phyloP scores from a whole-genome alignment of 2,113 vertebrate species.

The Athene noctua region DNA sequence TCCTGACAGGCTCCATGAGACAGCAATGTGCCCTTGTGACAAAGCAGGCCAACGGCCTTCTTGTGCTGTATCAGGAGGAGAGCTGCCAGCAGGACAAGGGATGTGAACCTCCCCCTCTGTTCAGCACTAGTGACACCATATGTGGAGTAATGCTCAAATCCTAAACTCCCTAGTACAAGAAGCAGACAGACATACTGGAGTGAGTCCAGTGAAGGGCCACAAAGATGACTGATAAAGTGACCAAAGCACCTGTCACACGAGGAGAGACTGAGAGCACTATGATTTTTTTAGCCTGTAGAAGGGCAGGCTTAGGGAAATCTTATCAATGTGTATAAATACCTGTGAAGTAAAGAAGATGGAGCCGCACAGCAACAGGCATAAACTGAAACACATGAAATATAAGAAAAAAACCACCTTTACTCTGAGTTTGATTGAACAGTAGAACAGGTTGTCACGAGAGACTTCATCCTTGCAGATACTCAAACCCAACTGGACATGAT shows the following conservation, averaged over 20 bases:
- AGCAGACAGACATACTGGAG: not conserved
- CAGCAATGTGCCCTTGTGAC: not conserved
- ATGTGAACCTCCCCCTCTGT: not conserved
- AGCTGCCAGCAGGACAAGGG: not conserved
- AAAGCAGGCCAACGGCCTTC: not conserved
- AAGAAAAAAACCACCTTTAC: not conserved
- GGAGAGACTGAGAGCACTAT: not conserved
- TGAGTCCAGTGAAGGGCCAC: not conserved
- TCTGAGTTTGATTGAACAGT: not conserved
- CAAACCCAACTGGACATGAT: not conserved
- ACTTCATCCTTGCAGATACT: not conserved
- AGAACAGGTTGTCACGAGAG: not conserved
- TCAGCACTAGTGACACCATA: accelerated
- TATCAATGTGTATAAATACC: not conserved
- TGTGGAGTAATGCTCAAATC: not conserved
- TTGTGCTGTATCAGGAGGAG: not conserved
- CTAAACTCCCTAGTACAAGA: not conserved
- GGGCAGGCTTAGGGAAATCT: not conserved
- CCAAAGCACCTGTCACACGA: not conserved
- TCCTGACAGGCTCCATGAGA: not conserved
- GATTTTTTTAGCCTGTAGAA: not conserved
- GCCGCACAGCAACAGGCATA: not conserved
- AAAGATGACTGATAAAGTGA: not conserved
- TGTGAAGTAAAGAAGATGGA: not conserved
- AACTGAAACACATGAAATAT: not conserved